A percentile compares a stretch with the other conserved stretches of the same genome.
phyloP scores from a whole-genome alignment of 2,888 invertebrate species.

The Homarus gammarus region DNA sequence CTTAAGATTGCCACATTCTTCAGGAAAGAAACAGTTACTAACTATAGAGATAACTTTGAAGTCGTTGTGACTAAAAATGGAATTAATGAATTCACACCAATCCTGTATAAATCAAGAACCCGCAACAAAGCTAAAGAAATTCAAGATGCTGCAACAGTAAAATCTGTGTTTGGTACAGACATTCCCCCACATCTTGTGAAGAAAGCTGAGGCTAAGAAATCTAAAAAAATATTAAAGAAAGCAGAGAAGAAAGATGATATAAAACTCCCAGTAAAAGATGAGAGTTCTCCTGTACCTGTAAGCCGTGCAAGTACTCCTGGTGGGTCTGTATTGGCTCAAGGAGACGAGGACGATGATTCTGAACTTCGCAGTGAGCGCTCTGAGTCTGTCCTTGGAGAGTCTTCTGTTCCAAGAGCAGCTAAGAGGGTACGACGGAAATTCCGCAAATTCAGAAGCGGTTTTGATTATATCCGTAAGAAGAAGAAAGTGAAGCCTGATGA shows the following conservation, averaged over 20 bases:
- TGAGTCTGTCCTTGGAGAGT: conserved; percentile 65
- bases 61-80: conserved; percentile 67
- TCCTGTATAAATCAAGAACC: conserved; percentile 69
- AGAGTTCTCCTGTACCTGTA: conserved; percentile 19
- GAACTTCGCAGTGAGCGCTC: conserved; percentile 72
- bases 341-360: conserved; percentile 73
- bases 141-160: conserved; percentile 73
- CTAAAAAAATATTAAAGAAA: conserved; percentile 48
- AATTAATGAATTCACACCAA: conserved; percentile 71
- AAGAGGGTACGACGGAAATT: conserved; percentile 71
- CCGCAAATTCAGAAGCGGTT: conserved; percentile 86
- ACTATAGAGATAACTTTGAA: conserved; percentile 68
- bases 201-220: conserved; percentile 52
- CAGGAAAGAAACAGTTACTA: conserved; percentile 72
- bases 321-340: conserved; percentile 48
- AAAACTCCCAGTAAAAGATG: conserved; percentile 19
- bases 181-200: conserved; percentile 65
- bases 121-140: conserved; percentile 69
- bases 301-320: conserved; percentile 62
- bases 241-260: conserved; percentile 47
- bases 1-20: conserved; percentile 63
- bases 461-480: conserved; percentile 93
- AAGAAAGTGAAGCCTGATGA: conserved; percentile 83
- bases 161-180: conserved; percentile 70
- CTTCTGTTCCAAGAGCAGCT: conserved; percentile 49